phyloP scores from a whole-genome alignment of 2,888 invertebrate species.

The Lissocephala sabroskyi region DNA sequence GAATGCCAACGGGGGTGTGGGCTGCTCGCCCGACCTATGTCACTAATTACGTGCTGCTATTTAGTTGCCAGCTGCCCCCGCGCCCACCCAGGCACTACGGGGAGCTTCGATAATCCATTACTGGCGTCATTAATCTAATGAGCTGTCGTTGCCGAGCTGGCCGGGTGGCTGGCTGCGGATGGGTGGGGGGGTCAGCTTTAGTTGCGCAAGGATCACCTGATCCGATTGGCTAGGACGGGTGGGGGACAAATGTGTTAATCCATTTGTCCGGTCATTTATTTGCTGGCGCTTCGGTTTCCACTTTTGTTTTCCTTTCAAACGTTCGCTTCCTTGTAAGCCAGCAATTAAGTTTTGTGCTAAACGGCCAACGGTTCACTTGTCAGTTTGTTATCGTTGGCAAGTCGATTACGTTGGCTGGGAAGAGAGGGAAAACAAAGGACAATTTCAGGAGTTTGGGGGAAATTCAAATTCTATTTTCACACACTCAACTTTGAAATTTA shows the following conservation, averaged over 20 bases:
- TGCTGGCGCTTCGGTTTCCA: not conserved
- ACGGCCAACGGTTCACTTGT: conserved; percentile 22
- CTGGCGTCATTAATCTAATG: conserved; percentile 64
- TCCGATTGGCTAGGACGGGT: too few species aligned
- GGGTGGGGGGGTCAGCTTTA: conserved; percentile 11
- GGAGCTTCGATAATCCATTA: conserved; percentile 54
- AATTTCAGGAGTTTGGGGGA: too few species aligned
- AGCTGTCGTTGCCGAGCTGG: conserved; percentile 39
- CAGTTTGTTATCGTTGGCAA: conserved; percentile 19
- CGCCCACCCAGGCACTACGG: conserved; percentile 15
- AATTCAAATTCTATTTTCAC: too few species aligned
- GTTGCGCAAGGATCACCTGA: conserved; percentile 50
- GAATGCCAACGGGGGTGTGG: not conserved
- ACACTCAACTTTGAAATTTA: too few species aligned
- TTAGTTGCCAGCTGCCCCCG: conserved; percentile 37
- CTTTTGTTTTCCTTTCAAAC: not conserved
- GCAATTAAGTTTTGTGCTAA: conserved; percentile 31
- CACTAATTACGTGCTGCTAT: conserved; percentile 52
- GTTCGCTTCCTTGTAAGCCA: not conserved
- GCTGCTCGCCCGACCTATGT: conserved; percentile 34
- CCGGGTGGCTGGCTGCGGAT: conserved; percentile 17
- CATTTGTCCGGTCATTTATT: conserved; percentile 11
- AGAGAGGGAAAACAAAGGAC: too few species aligned
- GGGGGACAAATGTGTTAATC: conserved; percentile 32
- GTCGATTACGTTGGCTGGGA: too few species aligned